These are phyloP conservation scores for Chaetodon trifascialis DNA, from an alignment of 2,113 vertebrate species.

Conservation along the genomic window DNA sequence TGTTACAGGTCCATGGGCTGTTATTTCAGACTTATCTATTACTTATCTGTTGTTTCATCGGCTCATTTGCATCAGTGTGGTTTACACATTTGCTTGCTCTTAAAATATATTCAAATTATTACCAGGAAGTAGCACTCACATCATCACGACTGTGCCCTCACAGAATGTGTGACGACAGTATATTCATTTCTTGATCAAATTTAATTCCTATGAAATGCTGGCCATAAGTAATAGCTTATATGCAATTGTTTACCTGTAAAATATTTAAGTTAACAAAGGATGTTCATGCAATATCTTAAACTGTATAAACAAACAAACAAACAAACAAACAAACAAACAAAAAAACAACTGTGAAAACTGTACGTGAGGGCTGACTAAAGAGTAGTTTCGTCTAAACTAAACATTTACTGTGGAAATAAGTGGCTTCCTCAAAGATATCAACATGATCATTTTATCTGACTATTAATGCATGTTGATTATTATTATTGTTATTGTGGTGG, in stretches of 20 bases:
- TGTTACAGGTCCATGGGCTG: no score
- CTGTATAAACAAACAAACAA: no score
- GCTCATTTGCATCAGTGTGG: conserved; percentile 22
- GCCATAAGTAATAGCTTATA: neutral
- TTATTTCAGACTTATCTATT: neutral
- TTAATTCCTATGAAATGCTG: neutral
- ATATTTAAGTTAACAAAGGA: neutral
- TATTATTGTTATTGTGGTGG: neutral
- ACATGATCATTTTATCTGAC: neutral
- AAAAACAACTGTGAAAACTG: no score
- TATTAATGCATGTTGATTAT: neutral
- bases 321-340: no score
- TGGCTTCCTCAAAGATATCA: neutral
- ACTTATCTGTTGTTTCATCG: conserved; percentile 3
- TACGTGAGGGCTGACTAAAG: neutral
- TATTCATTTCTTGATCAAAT: neutral
- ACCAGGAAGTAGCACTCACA: neutral
- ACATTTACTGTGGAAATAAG: neutral
- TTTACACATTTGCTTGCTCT: conserved; percentile 13
- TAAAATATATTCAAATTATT: conserved; percentile 36
- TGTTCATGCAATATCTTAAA: neutral
- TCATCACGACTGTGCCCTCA: neutral
- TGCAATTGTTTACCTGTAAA: neutral
- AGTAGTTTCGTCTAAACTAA: neutral
- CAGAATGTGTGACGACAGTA: neutral